Conservation (phyloP, 2,888 invertebrate genomes). For the Eustalomyia histrio region DNA sequence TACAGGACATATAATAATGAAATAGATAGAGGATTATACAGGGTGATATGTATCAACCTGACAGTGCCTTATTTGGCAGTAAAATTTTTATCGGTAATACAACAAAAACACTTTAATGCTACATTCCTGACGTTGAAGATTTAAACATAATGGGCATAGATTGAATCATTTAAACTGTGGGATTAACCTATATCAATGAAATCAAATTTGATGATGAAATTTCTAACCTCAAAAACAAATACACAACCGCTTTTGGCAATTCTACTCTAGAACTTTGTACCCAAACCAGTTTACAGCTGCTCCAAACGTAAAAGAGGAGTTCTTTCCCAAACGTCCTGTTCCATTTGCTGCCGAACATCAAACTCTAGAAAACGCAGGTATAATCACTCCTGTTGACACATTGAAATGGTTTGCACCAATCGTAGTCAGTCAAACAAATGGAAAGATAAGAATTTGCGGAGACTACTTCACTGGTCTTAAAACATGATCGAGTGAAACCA, state of each 20-base stretch:
- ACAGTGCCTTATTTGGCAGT: not conserved
- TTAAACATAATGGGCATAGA: slow-evolving; percentile 23
- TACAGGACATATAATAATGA: no score
- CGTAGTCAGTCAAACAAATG: slow-evolving; percentile 54
- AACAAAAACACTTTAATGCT: not conserved
- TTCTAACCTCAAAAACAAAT: not conserved
- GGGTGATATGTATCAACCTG: no score
- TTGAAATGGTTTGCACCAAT: slow-evolving; percentile 66
- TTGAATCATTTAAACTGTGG: slow-evolving; percentile 19
- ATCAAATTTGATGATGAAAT: slow-evolving; percentile 20
- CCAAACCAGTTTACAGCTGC: slow-evolving; percentile 6
- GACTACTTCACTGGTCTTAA: slow-evolving; percentile 66
- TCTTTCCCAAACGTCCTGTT: slow-evolving; percentile 58
- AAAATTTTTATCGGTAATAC: not conserved
- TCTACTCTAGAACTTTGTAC: slow-evolving; percentile 1
- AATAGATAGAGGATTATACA: no score
- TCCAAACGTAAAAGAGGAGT: slow-evolving; percentile 12
- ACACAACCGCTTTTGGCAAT: slow-evolving; percentile 10
- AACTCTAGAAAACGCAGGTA: slow-evolving; percentile 50
- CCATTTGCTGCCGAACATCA: slow-evolving; percentile 62
- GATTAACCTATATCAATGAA: slow-evolving; percentile 18
- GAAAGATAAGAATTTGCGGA: slow-evolving; percentile 63
- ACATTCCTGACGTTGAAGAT: slow-evolving; percentile 8
- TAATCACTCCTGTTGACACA: slow-evolving; percentile 63
- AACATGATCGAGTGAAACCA: slow-evolving; percentile 60